These are phyloP conservation scores for Gisinianus flammeolus DNA, from an alignment of 2,888 invertebrate species.

Conservation along the genomic window DNA sequence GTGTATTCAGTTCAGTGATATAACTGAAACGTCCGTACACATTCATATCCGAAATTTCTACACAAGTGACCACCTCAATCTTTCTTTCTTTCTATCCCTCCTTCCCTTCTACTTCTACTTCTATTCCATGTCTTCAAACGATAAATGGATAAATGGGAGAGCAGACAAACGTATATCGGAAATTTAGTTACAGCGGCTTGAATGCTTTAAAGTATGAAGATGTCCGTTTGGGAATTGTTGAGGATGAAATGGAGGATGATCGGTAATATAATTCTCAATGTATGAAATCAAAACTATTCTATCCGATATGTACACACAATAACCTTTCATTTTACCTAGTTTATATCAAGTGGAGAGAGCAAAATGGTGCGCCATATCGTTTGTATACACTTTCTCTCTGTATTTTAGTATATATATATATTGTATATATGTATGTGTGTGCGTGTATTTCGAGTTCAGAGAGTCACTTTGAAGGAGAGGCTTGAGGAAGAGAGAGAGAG, in stretches of 20 bases:
- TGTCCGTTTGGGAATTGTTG: background rate
- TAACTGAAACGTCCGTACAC: background rate
- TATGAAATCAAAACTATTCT: background rate
- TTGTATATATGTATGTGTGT: no score
- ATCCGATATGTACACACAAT: no score
- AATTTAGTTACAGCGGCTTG: background rate
- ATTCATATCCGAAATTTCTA: slow-evolving; percentile 2
- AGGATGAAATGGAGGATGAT: background rate
- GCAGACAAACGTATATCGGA: background rate
- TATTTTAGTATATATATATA: no score
- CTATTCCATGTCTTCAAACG: background rate
- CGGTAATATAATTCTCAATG: background rate
- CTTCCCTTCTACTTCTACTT: background rate
- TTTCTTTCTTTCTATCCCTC: background rate
- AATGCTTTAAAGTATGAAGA: background rate
- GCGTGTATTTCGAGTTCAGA: no score
- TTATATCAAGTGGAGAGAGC: no score
- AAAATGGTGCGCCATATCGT: no score
- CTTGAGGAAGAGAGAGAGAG: no score
- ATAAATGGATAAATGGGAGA: background rate
- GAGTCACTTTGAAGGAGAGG: background rate
- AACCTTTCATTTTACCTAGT: no score
- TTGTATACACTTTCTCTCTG: no score
- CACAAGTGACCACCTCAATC: background rate
- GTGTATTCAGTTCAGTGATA: background rate